Evolutionary conservation across 2,888 invertebrate genomes (phyloP).

Genomic region (Limenitis camilla): DNA sequence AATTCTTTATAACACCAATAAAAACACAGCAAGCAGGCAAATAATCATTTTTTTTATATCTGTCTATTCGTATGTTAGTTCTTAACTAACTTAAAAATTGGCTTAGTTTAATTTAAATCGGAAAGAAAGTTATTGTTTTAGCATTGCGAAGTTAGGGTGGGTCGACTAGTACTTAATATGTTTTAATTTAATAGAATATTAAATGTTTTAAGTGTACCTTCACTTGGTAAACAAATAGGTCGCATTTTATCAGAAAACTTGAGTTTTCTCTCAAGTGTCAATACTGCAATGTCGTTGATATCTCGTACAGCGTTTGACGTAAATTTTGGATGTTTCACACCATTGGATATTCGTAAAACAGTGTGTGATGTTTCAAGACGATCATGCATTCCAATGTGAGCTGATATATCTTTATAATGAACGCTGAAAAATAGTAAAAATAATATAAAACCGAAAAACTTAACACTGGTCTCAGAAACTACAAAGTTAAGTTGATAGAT

Average conservation of each 20-base stretch:
- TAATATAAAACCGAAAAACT: background rate
- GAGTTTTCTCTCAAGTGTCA: conserved; percentile 60
- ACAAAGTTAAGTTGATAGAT: background rate
- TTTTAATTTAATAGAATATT: background rate
- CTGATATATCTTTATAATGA: conserved; percentile 49
- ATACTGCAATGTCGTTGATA: conserved; percentile 74
- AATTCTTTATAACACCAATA: too few relatives aligned
- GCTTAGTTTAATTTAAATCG: too few relatives aligned
- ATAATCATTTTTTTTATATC: too few relatives aligned
- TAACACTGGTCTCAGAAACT: background rate
- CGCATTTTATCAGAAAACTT: conserved; percentile 56
- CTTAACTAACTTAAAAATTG: too few relatives aligned
- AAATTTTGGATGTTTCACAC: conserved; percentile 66
- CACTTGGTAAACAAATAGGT: conserved; percentile 68
- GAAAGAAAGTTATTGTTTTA: too few relatives aligned
- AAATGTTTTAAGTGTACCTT: conserved; percentile 30
- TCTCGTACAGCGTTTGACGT: conserved; percentile 71
- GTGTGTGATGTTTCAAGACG: conserved; percentile 47
- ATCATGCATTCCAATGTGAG: conserved; percentile 71
- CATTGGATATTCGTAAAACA: conserved; percentile 38
- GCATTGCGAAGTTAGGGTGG: too few relatives aligned
- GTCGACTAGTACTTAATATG: too few relatives aligned
- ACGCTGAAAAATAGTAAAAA: conserved; percentile 38
- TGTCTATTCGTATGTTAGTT: too few relatives aligned
- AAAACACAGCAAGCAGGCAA: too few relatives aligned